Evolutionary conservation across 1,140 invertebrate species (phyloP).

Genomic region (Rhysida immarginata): DNA sequence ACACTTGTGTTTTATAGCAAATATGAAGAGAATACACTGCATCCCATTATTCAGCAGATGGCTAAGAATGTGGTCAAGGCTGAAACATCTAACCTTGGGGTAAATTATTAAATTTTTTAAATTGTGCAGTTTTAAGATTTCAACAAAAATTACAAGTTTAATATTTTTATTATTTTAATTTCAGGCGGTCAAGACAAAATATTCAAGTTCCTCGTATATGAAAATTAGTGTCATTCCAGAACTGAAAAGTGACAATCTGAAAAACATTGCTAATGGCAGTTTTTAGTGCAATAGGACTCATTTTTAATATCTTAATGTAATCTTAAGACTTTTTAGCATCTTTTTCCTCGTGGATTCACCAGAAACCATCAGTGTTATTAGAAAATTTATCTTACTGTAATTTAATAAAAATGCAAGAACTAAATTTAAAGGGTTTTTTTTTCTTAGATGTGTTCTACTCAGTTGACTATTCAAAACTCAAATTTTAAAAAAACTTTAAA

Average conservation of each 20-base stretch:
- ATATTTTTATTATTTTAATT: conserved; percentile 15
- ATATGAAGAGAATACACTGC: conserved; percentile 30
- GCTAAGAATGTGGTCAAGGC: conserved; percentile 30
- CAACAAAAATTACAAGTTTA: conserved; percentile 1
- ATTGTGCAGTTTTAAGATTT: not conserved
- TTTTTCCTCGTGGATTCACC: no score
- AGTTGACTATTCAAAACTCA: no score
- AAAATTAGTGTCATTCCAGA: conserved; percentile 26
- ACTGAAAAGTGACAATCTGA: not conserved
- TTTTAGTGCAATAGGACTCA: no score
- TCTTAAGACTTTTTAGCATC: no score
- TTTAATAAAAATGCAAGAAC: no score
- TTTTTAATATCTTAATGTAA: no score
- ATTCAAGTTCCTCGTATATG: conserved; percentile 32
- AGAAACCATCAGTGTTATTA: no score
- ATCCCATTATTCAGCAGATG: conserved; percentile 28
- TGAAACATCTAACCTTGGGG: conserved; percentile 28
- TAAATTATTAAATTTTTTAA: no score
- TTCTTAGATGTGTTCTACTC: no score
- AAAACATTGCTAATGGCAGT: not conserved
- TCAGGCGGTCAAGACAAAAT: conserved; percentile 35
- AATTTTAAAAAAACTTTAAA: no score
- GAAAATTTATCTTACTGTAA: no score
- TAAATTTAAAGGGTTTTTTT: no score
- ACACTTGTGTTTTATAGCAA: conserved; percentile 34